Base-by-base conservation (phyloP, 2,888 invertebrate genomes). In the Dasysyrphus albostriatus region DNA sequence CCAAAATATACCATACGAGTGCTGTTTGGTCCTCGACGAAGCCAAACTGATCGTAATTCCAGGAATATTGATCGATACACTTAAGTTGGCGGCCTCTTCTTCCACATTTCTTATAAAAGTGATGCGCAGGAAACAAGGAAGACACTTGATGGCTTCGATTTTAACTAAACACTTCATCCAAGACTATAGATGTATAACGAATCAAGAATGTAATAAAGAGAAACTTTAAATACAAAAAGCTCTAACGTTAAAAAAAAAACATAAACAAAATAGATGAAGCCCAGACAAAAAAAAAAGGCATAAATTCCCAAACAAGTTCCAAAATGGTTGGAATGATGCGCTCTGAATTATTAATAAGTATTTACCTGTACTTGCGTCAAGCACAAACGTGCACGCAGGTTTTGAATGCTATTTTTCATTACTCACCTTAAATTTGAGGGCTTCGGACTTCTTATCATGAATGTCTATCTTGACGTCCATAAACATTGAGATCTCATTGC, bases 131-230 rank as follows among this genome's bases (percentile, higher is more conserved):
- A 92, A 93, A 75, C 93, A 93, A 2, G 93, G 93, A 83, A 93
- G 90, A 88, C 93, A 93, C 85, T 93, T 93, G 42, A 93, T 91
- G 10, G 93, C 92, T 76, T 93, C 93, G 51, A 93, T 92, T 90
- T 93, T 93, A 0, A 93, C 93, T 34, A 91, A 89, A 79, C 92
- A 93, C 88, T 90, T 90, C 39, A 90, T 91, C 93, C 93, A 93
- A 0, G 90, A 88, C 90, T 90, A 37, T 3, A 24, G 24, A n/a
- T n/a, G 2, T 24, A 88, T 87, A 6, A 0, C 3, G 32, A 29
- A 58, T 24, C 7, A 39, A 39, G 14, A 69, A 29, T 14, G 0
- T 2, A 7, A 24, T 24, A n/a, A 59, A 16, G 4, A 7, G 9
- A 59, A 47, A 14, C 1, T 12, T 19, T 24, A 5, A 24, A 51